Base-by-base conservation (phyloP, 1,140 invertebrate genomes). In the Orussus abietinus region DNA sequence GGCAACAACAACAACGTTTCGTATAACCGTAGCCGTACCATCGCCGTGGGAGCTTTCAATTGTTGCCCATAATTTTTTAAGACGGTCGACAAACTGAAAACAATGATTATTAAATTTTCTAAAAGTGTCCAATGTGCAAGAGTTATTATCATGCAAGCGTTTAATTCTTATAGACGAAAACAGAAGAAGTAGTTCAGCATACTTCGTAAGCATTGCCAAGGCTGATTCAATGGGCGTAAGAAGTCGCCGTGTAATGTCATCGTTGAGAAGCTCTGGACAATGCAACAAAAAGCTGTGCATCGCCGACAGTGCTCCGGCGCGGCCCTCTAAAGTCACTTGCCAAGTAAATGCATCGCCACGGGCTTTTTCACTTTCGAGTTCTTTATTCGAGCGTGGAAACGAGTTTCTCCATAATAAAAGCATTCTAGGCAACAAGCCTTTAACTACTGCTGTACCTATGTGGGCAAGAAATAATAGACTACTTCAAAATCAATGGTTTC, bases 341-440 rank as follows among this genome's bases (percentile, higher is more conserved):
- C 96, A 99, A 26, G 96, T 99, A 66, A 98, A 98, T 1, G 92
- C 89, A 77, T 99, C 96, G 5, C 96, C 96, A 44, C 96, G 79
- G 1, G 91, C 88, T 64, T 97, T 98, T 73, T 99, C 96, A 5
- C 90, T 92, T 60, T 98, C 96, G 13, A 98, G 76, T 68, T 99
- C 95, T 63, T 96, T 96, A 18, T 84, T 84, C 1, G 93, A 96
- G 28, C 93, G 79, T 0, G 96, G 96, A 69, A 99, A 99, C 17
- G 94, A 95, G 72, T 97, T 97, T 55, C 93, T 83, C 97, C 97
- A 99, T 3, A 99, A 70, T 3, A 97, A 67, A 39, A 98, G 64
- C 88, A 99, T 93, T 49, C 95, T 77, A 1, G 94, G 93, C 29
- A 96, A 65, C 14, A 96, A 72, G 1, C 90, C 89, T 54, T 88